phyloP scores from a whole-genome alignment of 2,888 invertebrate species.

The Amphipoea lucens region DNA sequence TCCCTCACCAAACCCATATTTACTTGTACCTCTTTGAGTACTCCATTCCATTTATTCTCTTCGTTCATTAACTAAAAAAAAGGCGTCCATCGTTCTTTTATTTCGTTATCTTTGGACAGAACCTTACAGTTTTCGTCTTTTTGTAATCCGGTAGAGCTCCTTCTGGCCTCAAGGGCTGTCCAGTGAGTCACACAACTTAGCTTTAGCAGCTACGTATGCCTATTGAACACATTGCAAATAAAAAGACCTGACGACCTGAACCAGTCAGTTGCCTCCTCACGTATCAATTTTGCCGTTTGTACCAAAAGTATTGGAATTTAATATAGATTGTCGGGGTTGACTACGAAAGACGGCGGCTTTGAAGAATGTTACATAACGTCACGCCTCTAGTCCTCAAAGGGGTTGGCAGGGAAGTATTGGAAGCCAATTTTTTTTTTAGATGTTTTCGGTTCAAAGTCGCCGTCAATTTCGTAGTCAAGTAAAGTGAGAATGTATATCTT shows the following conservation, averaged over 20 bases:
- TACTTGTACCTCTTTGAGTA: too few relatives aligned
- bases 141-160: neutral
- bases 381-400: too few relatives aligned
- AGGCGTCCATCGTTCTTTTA: too few relatives aligned
- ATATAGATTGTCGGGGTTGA: slow-evolving; percentile 22
- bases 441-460: slow-evolving; percentile 1
- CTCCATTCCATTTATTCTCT: too few relatives aligned
- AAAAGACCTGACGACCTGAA: neutral
- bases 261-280: slow-evolving; percentile 1
- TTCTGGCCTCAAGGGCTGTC: neutral
- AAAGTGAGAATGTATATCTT: slow-evolving; percentile 62
- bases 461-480: slow-evolving; percentile 28
- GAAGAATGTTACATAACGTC: neutral
- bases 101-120: too few relatives aligned
- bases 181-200: neutral
- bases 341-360: slow-evolving; percentile 15
- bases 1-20: too few relatives aligned
- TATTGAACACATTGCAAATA: neutral
- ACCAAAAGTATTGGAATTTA: slow-evolving; percentile 42
- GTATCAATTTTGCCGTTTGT: slow-evolving; percentile 35
- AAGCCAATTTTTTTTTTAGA: neutral
- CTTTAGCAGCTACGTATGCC: neutral
- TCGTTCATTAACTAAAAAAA: too few relatives aligned
- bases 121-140: neutral
- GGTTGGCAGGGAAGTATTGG: neutral